Conservation (phyloP, 2,888 invertebrate genomes). For the Doris montereyensis region DNA sequence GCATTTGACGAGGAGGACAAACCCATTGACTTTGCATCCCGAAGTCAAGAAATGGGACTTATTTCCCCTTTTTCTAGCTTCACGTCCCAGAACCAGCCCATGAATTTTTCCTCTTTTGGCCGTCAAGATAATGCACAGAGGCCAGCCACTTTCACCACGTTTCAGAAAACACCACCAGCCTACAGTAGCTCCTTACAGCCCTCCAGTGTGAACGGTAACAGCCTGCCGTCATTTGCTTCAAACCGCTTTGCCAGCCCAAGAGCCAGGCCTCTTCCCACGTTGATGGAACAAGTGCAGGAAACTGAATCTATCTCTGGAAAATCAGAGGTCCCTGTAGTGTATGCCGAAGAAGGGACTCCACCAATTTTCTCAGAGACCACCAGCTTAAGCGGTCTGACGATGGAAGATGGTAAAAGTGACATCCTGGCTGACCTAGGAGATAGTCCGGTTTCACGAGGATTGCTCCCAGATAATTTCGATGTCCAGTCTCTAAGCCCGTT, state of each 20-base stretch:
- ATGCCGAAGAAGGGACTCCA: slow-evolving; percentile 80
- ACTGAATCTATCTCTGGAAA: slow-evolving; percentile 26
- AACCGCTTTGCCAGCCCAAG: not conserved
- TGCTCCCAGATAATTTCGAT: too few species aligned
- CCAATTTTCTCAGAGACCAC: slow-evolving; percentile 90
- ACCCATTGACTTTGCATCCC: slow-evolving; percentile 33
- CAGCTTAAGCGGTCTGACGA: slow-evolving; percentile 84
- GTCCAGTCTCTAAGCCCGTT: too few species aligned
- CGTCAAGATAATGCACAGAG: slow-evolving; percentile 47
- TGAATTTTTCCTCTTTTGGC: slow-evolving; percentile 27
- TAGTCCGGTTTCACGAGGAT: too few species aligned
- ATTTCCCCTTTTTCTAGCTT: not conserved
- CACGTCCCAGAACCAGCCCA: not conserved
- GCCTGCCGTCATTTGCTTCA: not conserved
- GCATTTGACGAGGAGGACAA: slow-evolving; percentile 39
- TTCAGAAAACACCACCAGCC: slow-evolving; percentile 34
- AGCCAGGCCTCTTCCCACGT: slow-evolving; percentile 29
- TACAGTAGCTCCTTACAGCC: not conserved
- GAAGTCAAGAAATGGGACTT: not conserved
- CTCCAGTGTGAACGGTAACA: not conserved
- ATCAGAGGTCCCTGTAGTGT: slow-evolving; percentile 47
- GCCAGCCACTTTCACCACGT: slow-evolving; percentile 47
- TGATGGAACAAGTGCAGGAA: slow-evolving; percentile 25
- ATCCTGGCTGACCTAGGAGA: too few species aligned
- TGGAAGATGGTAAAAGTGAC: slow-evolving; percentile 63